Conservation (phyloP, 2,113 vertebrate genomes). For the Muntiacus muntjak region DNA sequence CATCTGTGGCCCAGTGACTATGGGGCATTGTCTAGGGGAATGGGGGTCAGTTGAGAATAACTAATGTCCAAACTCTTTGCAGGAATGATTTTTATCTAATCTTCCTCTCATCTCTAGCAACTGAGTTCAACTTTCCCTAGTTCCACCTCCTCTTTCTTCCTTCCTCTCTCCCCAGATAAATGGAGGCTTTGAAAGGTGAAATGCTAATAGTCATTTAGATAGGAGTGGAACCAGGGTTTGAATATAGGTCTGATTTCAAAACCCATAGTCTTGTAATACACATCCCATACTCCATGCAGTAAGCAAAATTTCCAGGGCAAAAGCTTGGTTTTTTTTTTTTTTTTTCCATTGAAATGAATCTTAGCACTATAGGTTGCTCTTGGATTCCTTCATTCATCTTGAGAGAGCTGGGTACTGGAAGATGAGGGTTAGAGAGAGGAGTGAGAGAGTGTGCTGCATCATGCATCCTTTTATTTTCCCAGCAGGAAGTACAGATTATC, state of each 20-base stretch:
- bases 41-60: neutral
- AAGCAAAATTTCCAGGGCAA: neutral
- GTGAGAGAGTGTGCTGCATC: constrained; percentile 38
- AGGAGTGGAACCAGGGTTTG: neutral
- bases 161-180: neutral
- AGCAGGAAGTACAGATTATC: constrained; percentile 33
- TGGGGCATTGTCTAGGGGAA: neutral
- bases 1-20: neutral
- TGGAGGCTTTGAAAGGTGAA: constrained; percentile 12
- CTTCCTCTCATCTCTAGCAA: neutral
- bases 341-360: neutral
- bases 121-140: neutral
- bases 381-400: constrained; percentile 23
- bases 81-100: neutral
- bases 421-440: constrained; percentile 3
- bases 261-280: neutral
- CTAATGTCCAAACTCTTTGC: neutral
- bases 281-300: neutral
- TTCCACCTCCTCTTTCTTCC: neutral
- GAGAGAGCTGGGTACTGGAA: constrained; percentile 40
- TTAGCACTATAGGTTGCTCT: neutral
- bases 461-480: constrained; percentile 52
- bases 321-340: neutral
- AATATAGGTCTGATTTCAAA: constrained; percentile 23
- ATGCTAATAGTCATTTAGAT: neutral